Conservation (phyloP, 1,140 invertebrate genomes). For the Venturia canescens region DNA sequence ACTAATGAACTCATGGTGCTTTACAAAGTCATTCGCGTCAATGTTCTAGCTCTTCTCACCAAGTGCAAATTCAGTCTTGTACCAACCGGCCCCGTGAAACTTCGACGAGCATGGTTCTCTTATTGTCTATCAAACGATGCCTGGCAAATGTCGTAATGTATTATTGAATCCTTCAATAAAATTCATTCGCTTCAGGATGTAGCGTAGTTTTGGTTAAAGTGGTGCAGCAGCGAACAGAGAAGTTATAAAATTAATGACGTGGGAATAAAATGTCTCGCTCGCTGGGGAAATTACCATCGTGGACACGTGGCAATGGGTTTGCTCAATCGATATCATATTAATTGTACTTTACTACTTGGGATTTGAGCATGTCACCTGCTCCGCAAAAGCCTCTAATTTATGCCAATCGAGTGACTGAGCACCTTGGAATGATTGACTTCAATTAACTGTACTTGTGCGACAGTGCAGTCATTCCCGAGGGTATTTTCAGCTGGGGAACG, state of each 20-base stretch:
- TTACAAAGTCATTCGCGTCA: background rate
- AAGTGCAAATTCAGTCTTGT: background rate
- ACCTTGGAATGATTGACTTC: too few species aligned
- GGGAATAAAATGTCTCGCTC: background rate
- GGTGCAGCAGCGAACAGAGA: background rate
- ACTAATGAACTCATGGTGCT: conserved; percentile 53
- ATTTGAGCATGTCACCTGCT: background rate
- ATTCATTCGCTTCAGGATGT: background rate
- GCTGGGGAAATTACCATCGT: background rate
- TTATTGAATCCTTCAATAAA: background rate
- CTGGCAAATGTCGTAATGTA: background rate
- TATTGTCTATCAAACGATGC: background rate
- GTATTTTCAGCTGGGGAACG: too few species aligned
- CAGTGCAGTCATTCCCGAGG: too few species aligned
- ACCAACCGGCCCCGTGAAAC: background rate
- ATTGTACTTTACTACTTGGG: background rate
- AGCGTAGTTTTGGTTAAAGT: background rate
- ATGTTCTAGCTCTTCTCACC: background rate
- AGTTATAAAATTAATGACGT: background rate
- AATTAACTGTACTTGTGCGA: too few species aligned
- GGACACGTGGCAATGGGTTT: background rate
- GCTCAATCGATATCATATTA: background rate
- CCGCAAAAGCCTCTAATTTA: too few species aligned
- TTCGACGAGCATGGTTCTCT: background rate
- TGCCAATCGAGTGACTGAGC: too few species aligned